Base-by-base conservation (phyloP, 2,888 invertebrate species). In the Xestia xanthographa region DNA sequence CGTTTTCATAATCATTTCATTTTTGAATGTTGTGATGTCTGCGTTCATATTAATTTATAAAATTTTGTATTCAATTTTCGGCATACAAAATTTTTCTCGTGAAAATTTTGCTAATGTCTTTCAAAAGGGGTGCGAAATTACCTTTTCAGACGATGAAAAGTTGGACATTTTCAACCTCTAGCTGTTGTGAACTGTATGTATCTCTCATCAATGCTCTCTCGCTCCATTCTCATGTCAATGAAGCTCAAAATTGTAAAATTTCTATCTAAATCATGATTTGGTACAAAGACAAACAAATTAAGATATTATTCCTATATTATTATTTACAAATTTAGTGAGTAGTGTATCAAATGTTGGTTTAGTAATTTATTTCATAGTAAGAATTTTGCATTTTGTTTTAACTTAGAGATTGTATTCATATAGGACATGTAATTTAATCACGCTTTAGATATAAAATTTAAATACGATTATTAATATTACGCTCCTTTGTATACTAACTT, bases 221-320 rank as follows among this genome's bases (percentile, higher is more conserved):
- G 77, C 82, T 72, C 79, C 77, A 79, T 88, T 91, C 90, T 91
- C 87, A 90, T 87, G 88, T 88, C 86, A 87, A 86, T 85, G 78
- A 91, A 91, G 92, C 92, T 92, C 92, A 92, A 93, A 92, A 91
- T 92, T 90, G 58, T 77, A 82, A 87, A 88, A 87, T 87, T 87
- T 91, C 88, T 90, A 88, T 90, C 91, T 90, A 87, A 92, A 92
- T 91, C 90, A 94, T 91, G 88, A 92, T 95, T 95, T 95, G 95
- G 96, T 96, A 96, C 96, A 96, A 96, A 96, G 91, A 95, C 92
- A 95, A 94, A 95, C 95, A 95, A 96, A 95, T 92, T 95, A 94
- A 95, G 94, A 94, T 95, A 95, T 94, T 94, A 95, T 94, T 93
- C 92, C 91, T 94, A 93, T 91, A 90, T 93, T 91, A 90, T 93